These are phyloP conservation scores for Drosophila seguyi DNA, from an alignment of 1,140 invertebrate genomes.

Conservation along the genomic window DNA sequence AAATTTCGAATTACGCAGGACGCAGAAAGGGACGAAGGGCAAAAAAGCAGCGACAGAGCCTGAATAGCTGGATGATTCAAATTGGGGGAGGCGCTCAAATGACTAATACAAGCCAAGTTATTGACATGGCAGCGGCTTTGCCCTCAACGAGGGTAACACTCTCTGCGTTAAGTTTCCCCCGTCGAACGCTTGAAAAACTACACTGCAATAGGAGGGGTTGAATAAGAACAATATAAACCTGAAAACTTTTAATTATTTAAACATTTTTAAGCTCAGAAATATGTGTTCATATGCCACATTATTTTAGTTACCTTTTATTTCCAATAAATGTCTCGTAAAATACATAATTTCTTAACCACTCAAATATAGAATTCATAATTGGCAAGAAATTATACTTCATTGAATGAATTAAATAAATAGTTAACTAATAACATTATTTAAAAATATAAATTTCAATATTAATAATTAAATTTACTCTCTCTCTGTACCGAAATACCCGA, in stretches of 20 bases:
- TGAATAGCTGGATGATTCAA: slow-evolving; percentile 21
- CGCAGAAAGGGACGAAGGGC: background rate
- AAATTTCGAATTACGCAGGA: slow-evolving; percentile 80
- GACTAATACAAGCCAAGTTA: slow-evolving; percentile 84
- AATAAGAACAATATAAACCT: background rate
- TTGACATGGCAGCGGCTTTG: slow-evolving; percentile 80
- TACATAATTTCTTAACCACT: no score
- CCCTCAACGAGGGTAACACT: slow-evolving; percentile 72
- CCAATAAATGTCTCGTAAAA: no score
- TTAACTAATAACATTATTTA: background rate
- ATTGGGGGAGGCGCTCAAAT: slow-evolving; percentile 66
- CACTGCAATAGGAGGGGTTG: background rate
- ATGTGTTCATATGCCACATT: background rate
- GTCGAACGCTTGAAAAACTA: slow-evolving; percentile 15
- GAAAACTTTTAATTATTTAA: background rate
- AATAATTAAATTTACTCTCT: background rate
- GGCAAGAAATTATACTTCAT: no score
- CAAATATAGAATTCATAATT: no score
- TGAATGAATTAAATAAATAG: no score
- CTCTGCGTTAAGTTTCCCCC: slow-evolving; percentile 30
- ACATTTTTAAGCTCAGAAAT: no score
- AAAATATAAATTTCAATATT: background rate
- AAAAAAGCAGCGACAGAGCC: background rate
- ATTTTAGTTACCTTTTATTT: background rate
- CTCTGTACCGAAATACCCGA: slow-evolving; percentile 31